Evolutionary conservation across 2,888 invertebrate genomes (phyloP), one percentile per base, ranked within the genome.

Genomic region (Boloria selene): DNA sequence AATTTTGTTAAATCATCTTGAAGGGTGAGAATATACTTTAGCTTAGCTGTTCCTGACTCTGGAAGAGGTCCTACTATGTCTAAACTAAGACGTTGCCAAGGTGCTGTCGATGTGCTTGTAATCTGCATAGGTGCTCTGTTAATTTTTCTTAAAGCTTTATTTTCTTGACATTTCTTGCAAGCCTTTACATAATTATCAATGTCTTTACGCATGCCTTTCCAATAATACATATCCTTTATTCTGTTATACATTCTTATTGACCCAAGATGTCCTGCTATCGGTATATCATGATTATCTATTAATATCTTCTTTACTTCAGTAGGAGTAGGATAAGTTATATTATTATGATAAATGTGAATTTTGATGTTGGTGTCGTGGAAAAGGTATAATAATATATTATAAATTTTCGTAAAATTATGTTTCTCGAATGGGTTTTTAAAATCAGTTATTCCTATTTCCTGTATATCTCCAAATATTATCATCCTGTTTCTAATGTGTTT

Each of bases 281-380:
- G 72, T 0, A 70, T 51, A 31, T 75, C 73, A 31, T 77, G 73
- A 38, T 76, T 76, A 52, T 77, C 22, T 2, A 73, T 13, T 56
- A 77, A 45, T 0, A 75, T 75, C 47, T 72, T 72, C 0, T 38
- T 13, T 0, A 73, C 67, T 70, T 76, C 73, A 22, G 22, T 22
- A 22, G 22, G 22, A 7, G 14, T 55, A 2, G 64, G 75, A 7
- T 66, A 45, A 2, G 73, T 68, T 4, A 22, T 22, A 3, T 49
- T 66, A 49, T 75, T 73, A 3, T 72, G 64, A 50, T 75, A 70
- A 13, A 76, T 70, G 16, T 74, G 45, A 4, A 75, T 55, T 17
- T n/a, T n/a, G n/a, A n/a, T n/a, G n/a, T n/a, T n/a, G 4, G 73
- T 74, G 22, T 74, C 64, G 61, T 76, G 17, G 16, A 76, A 76